A percentile compares a stretch with the other conserved stretches of the same genome.
Evolutionary conservation across 2,113 vertebrate species (phyloP).

Genomic region (Trematocara variabile): DNA sequence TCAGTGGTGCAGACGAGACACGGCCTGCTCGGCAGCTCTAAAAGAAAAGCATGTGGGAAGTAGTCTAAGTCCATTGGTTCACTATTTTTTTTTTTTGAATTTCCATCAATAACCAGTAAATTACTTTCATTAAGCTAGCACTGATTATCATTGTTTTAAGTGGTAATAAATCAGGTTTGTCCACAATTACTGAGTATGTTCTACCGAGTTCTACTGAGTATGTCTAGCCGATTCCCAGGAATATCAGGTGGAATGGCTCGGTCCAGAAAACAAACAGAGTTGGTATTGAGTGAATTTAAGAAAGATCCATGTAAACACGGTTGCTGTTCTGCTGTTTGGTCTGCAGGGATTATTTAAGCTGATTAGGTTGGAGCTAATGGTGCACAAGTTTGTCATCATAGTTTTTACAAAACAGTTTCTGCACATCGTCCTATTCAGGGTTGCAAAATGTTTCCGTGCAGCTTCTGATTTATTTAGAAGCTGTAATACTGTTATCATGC

Average conservation of each 20-base stretch:
- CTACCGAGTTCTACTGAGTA: background rate
- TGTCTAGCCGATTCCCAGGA: background rate
- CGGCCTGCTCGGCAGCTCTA: background rate
- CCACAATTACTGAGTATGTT: background rate
- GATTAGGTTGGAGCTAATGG: background rate
- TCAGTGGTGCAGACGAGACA: background rate
- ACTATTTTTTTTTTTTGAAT: background rate
- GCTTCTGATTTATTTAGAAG: background rate
- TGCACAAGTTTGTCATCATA: background rate
- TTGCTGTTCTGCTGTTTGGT: background rate
- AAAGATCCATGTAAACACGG: background rate
- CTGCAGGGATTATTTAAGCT: background rate
- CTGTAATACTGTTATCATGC: background rate
- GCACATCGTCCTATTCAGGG: background rate
- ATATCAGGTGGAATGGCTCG: background rate
- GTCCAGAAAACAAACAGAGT: background rate
- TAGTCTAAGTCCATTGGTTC: background rate
- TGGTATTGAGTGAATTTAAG: background rate
- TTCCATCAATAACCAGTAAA: background rate
- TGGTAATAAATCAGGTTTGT: background rate
- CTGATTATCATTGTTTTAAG: background rate
- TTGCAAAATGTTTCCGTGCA: background rate
- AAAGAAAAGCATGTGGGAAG: background rate
- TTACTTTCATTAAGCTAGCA: background rate
- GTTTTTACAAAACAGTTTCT: background rate